These are phyloP conservation scores for Brotula barbata DNA, from an alignment of 2,797 vertebrate genomes.

Conservation along the genomic window DNA sequence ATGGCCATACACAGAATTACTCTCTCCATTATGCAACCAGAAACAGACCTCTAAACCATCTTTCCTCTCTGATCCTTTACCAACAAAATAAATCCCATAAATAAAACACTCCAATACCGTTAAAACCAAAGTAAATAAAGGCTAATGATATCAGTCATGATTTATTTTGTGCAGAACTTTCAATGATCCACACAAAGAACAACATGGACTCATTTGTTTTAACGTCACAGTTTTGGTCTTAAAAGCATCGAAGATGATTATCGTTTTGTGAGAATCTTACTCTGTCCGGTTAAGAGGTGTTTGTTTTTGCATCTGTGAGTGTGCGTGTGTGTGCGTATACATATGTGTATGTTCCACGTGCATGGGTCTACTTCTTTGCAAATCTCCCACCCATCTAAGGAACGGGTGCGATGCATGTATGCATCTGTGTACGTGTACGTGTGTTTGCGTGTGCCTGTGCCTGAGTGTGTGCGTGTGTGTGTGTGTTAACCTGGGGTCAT, in stretches of 20 bases:
- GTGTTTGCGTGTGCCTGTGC: slow-evolving; percentile 37
- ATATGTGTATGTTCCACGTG: slow-evolving; percentile 19
- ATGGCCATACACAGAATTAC: not conserved
- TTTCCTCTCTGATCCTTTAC: slow-evolving; percentile 4
- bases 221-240: slow-evolving; percentile 25
- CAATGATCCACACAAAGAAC: slow-evolving; percentile 13
- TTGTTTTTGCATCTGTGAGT: slow-evolving; percentile 33
- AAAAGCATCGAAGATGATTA: slow-evolving; percentile 42
- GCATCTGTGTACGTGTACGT: slow-evolving; percentile 12
- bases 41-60: not conserved
- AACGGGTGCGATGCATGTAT: slow-evolving; percentile 12
- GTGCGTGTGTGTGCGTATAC: slow-evolving; percentile 40
- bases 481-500: slow-evolving; percentile 64
- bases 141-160: too few relatives aligned
- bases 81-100: not conserved
- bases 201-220: slow-evolving; percentile 6
- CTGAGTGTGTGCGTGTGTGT: slow-evolving; percentile 51
- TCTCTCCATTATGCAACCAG: not conserved
- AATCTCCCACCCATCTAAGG: slow-evolving; percentile 38
- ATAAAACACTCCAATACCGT: not conserved
- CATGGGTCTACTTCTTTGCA: slow-evolving; percentile 17
- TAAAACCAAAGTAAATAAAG: too few relatives aligned
- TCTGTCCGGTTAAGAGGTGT: slow-evolving; percentile 60
- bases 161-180: not conserved
- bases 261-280: slow-evolving; percentile 43